Conservation (phyloP, 2,797 vertebrate species). For the Margarornis squamiger region DNA sequence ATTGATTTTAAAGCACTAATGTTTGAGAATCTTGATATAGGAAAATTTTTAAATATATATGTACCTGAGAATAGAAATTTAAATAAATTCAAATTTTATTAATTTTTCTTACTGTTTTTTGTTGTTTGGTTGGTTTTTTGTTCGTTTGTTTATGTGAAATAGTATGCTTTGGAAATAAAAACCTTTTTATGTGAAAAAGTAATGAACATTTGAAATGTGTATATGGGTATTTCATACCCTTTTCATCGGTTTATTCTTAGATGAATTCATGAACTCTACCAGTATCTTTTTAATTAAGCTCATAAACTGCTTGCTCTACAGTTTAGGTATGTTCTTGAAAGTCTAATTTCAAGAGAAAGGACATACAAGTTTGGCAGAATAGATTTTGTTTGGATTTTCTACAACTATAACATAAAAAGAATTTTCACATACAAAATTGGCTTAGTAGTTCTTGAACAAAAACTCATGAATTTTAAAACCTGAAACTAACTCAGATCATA, state of each 20-base stretch:
- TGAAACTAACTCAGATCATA: background rate
- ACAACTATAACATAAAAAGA: background rate
- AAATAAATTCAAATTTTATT: background rate
- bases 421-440: background rate
- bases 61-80: background rate
- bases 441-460: background rate
- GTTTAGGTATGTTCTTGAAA: background rate
- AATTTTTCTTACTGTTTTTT: background rate
- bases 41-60: rapidly evolving
- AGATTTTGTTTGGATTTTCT: background rate
- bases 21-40: background rate
- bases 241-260: background rate
- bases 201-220: background rate
- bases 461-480: background rate
- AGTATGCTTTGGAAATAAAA: background rate
- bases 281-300: conserved; percentile 4
- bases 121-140: background rate
- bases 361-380: background rate
- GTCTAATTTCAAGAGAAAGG: background rate
- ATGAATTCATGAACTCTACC: background rate
- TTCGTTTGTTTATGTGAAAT: background rate
- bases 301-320: background rate
- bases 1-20: background rate
- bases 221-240: background rate
- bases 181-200: background rate